These are phyloP conservation scores for Trachelus stipa DNA, from an alignment of 2,888 invertebrate genomes.

Conservation along the genomic window DNA sequence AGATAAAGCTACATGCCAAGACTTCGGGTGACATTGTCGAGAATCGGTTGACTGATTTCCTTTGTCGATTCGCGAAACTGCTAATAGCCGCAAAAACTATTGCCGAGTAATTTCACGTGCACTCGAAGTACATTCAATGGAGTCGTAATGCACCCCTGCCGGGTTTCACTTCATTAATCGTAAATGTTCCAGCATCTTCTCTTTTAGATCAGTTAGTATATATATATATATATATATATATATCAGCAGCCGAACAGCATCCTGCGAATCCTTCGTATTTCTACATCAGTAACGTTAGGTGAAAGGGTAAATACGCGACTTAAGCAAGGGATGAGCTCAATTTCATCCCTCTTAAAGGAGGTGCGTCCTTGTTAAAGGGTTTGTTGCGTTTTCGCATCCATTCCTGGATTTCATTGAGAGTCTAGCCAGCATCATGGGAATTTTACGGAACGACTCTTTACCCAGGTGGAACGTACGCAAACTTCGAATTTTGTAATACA, in stretches of 20 bases:
- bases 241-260: neutral
- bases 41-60: conserved; percentile 18
- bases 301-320: neutral
- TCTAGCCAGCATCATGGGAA: conserved; percentile 23
- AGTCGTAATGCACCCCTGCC: conserved; percentile 33
- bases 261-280: neutral
- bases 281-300: neutral
- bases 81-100: conserved; percentile 45
- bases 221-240: too few relatives aligned
- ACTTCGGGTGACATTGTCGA: neutral
- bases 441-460: conserved; percentile 26
- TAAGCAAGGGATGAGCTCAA: neutral
- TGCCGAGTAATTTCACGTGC: conserved; percentile 31
- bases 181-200: conserved; percentile 24
- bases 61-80: conserved; percentile 33
- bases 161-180: conserved; percentile 25
- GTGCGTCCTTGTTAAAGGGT: neutral
- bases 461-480: neutral
- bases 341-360: neutral
- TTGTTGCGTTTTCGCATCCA: neutral
- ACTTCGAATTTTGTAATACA: neutral
- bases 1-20: neutral
- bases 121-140: conserved; percentile 30
- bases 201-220: conserved; percentile 18
- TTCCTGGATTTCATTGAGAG: neutral